Evolutionary conservation across 2,888 invertebrate species (phyloP).

Genomic region (Prionchulus punctatus): DNA sequence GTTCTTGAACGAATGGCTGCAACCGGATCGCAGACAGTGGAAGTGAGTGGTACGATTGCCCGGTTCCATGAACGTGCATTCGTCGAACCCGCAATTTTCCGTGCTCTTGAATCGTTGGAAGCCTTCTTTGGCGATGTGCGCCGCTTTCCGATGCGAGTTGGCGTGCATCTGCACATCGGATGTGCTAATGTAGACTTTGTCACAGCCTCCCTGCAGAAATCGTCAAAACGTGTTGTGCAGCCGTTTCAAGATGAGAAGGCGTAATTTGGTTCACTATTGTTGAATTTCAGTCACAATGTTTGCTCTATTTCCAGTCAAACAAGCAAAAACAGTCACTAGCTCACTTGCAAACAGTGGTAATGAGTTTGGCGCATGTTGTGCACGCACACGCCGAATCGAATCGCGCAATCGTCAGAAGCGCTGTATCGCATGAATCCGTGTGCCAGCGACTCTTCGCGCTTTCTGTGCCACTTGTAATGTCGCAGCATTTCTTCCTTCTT

Average conservation of each 20-base stretch:
- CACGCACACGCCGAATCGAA: slow-evolving; percentile 62
- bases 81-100: slow-evolving; percentile 76
- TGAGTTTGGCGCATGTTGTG: slow-evolving; percentile 88
- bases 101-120: slow-evolving; percentile 90
- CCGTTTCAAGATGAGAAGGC: not conserved
- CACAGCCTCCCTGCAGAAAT: slow-evolving; percentile 40
- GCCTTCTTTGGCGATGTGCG: slow-evolving; percentile 90
- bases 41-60: slow-evolving; percentile 93
- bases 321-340: not conserved
- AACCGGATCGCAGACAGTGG: slow-evolving; percentile 75
- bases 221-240: no score
- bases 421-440: slow-evolving; percentile 88
- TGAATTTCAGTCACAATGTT: no score
- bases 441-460: slow-evolving; percentile 83
- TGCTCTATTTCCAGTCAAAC: not conserved
- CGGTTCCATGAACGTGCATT: slow-evolving; percentile 60
- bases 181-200: slow-evolving; percentile 89
- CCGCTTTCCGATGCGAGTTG: slow-evolving; percentile 92
- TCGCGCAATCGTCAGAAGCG: slow-evolving; percentile 80
- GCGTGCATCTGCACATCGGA: slow-evolving; percentile 99
- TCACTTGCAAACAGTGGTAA: slow-evolving; percentile 83
- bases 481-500: slow-evolving; percentile 98
- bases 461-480: slow-evolving; percentile 98
- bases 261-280: not conserved
- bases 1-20: slow-evolving; percentile 90